These are phyloP conservation scores for Setophaga petechia DNA, from an alignment of 2,113 vertebrate species.

Conservation along the genomic window DNA sequence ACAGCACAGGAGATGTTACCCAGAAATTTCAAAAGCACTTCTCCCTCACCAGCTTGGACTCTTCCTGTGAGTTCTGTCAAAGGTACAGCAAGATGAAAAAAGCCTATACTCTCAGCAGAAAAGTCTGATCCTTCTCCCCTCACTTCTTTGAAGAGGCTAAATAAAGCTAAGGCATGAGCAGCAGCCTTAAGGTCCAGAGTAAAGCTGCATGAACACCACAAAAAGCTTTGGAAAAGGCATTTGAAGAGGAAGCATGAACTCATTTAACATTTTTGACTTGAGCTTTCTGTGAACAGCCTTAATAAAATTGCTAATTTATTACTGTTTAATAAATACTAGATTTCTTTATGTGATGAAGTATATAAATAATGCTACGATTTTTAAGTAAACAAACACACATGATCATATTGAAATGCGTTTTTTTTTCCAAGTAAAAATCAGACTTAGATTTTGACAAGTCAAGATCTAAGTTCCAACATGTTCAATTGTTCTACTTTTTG, in stretches of 20 bases:
- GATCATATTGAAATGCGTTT: neutral
- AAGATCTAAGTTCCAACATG: neutral
- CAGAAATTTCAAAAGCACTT: neutral
- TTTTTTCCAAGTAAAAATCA: neutral
- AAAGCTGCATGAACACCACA: neutral
- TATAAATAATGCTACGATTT: neutral
- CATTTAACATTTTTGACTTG: neutral
- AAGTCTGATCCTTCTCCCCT: neutral
- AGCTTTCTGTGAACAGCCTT: neutral
- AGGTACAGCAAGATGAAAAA: neutral
- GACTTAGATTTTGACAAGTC: neutral
- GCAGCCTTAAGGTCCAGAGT: neutral
- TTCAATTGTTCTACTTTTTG: neutral
- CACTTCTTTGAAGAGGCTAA: neutral
- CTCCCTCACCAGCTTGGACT: neutral
- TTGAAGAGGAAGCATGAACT: neutral
- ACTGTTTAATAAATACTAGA: neutral
- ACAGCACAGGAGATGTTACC: neutral
- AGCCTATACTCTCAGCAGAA: neutral
- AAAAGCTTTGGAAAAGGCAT: neutral
- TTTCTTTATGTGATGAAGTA: neutral
- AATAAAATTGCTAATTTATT: neutral
- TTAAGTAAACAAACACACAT: neutral
- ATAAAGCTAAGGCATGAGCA: neutral
- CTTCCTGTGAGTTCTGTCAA: neutral